Conservation (phyloP, 2,113 vertebrate species). For the Malurus elegans region DNA sequence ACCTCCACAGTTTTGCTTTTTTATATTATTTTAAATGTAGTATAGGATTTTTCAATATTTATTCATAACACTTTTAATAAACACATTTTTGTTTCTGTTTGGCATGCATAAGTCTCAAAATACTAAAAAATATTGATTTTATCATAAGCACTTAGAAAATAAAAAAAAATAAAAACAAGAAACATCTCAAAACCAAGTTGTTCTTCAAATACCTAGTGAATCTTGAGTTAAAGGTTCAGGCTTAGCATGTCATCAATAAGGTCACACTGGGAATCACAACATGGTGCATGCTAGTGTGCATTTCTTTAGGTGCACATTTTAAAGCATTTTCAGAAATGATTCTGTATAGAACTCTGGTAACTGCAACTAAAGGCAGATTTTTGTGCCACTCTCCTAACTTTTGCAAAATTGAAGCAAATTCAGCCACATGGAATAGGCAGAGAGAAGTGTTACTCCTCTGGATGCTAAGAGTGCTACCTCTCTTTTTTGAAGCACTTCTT, state of each 20-base stretch:
- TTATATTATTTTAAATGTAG: neutral
- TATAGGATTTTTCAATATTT: neutral
- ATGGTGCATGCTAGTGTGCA: accelerated
- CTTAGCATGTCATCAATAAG: neutral
- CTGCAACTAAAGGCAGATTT: neutral
- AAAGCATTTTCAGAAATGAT: neutral
- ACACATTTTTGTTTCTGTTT: neutral
- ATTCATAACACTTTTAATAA: neutral
- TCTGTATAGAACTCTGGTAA: neutral
- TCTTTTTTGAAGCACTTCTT: neutral
- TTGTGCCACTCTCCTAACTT: neutral
- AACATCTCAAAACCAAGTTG: neutral
- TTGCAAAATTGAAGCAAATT: neutral
- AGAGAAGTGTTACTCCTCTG: neutral
- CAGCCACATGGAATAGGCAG: neutral
- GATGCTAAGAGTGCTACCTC: neutral
- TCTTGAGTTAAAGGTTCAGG: neutral
- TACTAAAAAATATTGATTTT: neutral
- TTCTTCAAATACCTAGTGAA: neutral
- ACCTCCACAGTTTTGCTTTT: neutral
- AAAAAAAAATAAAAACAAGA: neutral
- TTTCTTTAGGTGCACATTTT: neutral
- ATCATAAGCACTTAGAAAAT: neutral
- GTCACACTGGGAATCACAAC: neutral
- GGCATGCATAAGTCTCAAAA: neutral